phyloP scores from a whole-genome alignment of 2,888 invertebrate genomes.

The Drosophila putrida region DNA sequence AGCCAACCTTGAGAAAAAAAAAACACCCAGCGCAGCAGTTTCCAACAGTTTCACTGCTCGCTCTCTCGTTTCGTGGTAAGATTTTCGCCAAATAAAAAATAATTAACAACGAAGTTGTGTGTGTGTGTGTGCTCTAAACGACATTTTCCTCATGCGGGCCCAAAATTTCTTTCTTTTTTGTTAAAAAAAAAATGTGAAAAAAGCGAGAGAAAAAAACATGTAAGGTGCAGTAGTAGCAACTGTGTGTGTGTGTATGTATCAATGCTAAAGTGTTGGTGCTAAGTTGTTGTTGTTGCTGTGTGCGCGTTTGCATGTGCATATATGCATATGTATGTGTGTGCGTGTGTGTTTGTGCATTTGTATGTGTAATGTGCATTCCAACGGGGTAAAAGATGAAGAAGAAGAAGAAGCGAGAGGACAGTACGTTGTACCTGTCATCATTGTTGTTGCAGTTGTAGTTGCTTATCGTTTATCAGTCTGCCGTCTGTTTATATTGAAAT shows the following conservation, averaged over 20 bases:
- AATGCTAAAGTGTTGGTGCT: constrained; percentile 46
- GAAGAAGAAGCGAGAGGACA: constrained; percentile 15
- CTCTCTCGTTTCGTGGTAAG: constrained; percentile 66
- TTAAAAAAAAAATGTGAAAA: constrained; percentile 32
- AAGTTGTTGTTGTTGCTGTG: constrained; percentile 33
- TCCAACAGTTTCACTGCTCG: constrained; percentile 63
- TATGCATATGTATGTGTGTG: constrained; percentile 26
- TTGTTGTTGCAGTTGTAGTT: constrained; percentile 29
- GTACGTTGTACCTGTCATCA: constrained; percentile 44
- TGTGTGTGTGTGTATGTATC: constrained; percentile 58
- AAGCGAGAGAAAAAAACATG: constrained; percentile 64
- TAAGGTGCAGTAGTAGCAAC: constrained; percentile 72
- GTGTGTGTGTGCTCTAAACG: constrained; percentile 3
- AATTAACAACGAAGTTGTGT: constrained; percentile 15
- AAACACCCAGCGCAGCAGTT: constrained; percentile 76
- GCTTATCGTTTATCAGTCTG: constrained; percentile 24
- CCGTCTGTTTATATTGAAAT: constrained; percentile 47
- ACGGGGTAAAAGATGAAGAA: constrained; percentile 70
- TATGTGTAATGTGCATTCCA: constrained; percentile 76
- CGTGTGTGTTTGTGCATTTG: constrained; percentile 23
- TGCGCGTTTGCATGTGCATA: constrained; percentile 28
- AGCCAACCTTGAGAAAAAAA: constrained; percentile 80
- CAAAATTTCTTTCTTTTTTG: constrained; percentile 45
- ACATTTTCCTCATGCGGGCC: constrained; percentile 34
- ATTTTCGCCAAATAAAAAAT: constrained; percentile 19